These are phyloP conservation scores for Goniozus legneri DNA, from an alignment of 1,140 invertebrate species.

Conservation along the genomic window DNA sequence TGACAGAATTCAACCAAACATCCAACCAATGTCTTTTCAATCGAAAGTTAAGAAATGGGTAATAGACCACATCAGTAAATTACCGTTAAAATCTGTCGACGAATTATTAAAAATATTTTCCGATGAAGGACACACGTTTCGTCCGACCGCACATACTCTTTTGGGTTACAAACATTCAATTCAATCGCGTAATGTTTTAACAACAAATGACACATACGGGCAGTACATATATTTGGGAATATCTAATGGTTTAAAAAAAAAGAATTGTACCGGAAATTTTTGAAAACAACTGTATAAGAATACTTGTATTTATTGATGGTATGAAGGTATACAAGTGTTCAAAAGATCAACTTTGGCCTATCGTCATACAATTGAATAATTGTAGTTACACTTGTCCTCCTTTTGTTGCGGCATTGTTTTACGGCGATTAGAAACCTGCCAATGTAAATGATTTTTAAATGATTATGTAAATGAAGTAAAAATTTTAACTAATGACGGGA, in stretches of 20 bases:
- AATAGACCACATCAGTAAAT: no score
- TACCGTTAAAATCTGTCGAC: no score
- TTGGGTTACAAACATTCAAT: background rate
- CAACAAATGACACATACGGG: background rate
- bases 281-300: background rate
- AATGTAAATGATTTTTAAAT: constrained; percentile 2
- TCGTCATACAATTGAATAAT: background rate
- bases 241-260: constrained; percentile 2
- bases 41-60: no score
- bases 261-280: background rate
- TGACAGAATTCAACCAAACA: no score
- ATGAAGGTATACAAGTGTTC: background rate
- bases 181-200: background rate
- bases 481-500: background rate
- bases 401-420: constrained; percentile 9
- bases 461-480: constrained; percentile 5
- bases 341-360: background rate
- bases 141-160: background rate
- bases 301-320: no score
- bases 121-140: background rate
- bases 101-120: no score
- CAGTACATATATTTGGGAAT: constrained; percentile 4
- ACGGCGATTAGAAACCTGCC: background rate
- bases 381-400: background rate
- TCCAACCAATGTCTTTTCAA: no score